Conservation (phyloP, 2,888 invertebrate genomes). For the Zygothrica quintamaculata region DNA sequence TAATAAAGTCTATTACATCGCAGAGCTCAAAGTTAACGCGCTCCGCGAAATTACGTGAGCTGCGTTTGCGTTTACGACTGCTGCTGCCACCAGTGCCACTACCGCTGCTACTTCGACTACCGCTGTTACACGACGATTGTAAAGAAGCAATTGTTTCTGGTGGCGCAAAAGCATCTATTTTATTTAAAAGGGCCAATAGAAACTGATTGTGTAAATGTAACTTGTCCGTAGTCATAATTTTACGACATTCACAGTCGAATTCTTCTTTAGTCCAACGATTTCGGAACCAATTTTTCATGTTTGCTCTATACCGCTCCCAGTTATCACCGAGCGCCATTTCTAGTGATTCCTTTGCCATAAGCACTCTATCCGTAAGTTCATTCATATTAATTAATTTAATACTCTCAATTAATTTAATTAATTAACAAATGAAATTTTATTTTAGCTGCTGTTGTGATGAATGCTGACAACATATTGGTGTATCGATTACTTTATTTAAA, state of each 20-base stretch:
- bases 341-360: slow-evolving; percentile 79
- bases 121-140: slow-evolving; percentile 41
- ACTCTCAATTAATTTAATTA: too few relatives aligned
- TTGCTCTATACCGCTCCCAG: slow-evolving; percentile 88
- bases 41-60: slow-evolving; percentile 85
- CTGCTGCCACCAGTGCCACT: slow-evolving; percentile 64
- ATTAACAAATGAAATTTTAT: too few relatives aligned
- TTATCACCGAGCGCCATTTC: slow-evolving; percentile 87
- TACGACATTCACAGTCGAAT: slow-evolving; percentile 92
- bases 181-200: slow-evolving; percentile 90
- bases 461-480: too few relatives aligned
- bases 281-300: slow-evolving; percentile 91
- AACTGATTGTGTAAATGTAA: slow-evolving; percentile 94
- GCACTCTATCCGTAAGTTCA: slow-evolving; percentile 77
- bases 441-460: too few relatives aligned
- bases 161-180: slow-evolving; percentile 86
- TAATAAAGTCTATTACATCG: slow-evolving; percentile 87
- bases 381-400: slow-evolving; percentile 59
- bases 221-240: slow-evolving; percentile 89
- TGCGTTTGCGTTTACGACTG: slow-evolving; percentile 85
- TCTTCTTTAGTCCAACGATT: slow-evolving; percentile 92
- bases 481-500: too few relatives aligned
- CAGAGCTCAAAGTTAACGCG: slow-evolving; percentile 87
- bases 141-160: slow-evolving; percentile 55
- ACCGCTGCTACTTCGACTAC: slow-evolving; percentile 40